Evolutionary conservation across 2,888 invertebrate species (phyloP), one percentile per base, ranked within the genome.

Genomic region (Petrolisthes manimaculis): DNA sequence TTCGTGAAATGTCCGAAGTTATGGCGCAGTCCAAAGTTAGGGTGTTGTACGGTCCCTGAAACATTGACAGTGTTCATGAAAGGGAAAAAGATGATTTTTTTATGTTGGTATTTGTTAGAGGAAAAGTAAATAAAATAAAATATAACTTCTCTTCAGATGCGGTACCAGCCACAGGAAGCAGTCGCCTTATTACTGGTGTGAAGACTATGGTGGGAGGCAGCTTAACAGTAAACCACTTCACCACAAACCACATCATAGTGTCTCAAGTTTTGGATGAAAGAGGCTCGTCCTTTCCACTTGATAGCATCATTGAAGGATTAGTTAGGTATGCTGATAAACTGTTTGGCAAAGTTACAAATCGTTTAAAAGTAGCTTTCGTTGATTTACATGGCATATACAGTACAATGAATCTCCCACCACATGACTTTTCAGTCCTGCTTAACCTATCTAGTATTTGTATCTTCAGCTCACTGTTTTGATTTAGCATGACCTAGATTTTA

Each of bases 111-210:
- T 8, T 3, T 5, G 24, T 75, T 24, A 9, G 37, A 53, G 14
- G 3, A 12, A 51, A 77, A 18, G 51, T 14, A 37, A 14, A 9
- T 14, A 12, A 24, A n/a, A 37, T 24, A 21, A 75, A 24, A 5
- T 6, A 54, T 18, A 18, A 54, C 53, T 5, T 83, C 55, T 24
- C n/a, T n/a, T n/a, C 75, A 88, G 87, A 88, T 77, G 87, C 87
- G 37, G 87, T 88, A 14, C 74, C 81, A 12, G 21, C 54, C 14
- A 54, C 79, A 6, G 80, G 75, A 14, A 84, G 56, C 18, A 55
- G 51, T 6, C 51, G 77, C 8, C 53, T 82, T 8, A 88, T 88
- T 0, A 80, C 37, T n/a, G 87, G 87, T 51, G 56, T 6, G 21
- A 88, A 88, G 80, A 71, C 56, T 4, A n/a, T 88, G 21, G 24